Evolutionary conservation across 92 coral and sea anemone species (phyloP), one percentile per base, ranked within the genome.

Genomic region (Actinostola sp.): DNA sequence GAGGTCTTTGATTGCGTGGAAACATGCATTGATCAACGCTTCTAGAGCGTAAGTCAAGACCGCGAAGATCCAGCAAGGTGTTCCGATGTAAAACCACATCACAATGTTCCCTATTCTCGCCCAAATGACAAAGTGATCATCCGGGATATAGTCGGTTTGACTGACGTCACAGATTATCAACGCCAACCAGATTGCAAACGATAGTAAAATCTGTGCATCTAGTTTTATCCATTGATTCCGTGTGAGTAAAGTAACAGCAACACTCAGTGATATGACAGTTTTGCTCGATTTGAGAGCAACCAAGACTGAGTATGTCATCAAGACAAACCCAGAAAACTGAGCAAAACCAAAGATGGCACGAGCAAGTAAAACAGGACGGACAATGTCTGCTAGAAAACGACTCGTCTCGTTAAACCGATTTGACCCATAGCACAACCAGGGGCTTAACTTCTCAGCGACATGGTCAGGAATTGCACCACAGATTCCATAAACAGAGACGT

Each of bases 51-150:
- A 35, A 5, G 72, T 74, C 24, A 46, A 45, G 1, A 63, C 71
- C 16, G 80, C 80, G 61, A 74, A 74, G 24, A 62, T 33, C 80
- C 80, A 74, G 17, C 38, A 62, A 1, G 80, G 80, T 19, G 71
- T 28, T 20, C 71, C 71, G 9, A 74, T 25, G 72, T 74, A 74
- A 33, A 74, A 31, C 80, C 80, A 74, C 62, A 74, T 4, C 15
- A 53, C 21, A 9, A 32, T 3, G 62, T 46, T 63, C 20, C 36
- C 80, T 8, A 74, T 48, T 46, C 34, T 17, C 19, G 49, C 36
- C 71, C 71, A 63, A 19, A 41, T 48, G 20, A 74, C 80, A 10
- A 16, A 27, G 33, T 57, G 78, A 29, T 63, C 80, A 16, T 45
- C 11, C 4, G 61, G 61, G 7, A 61, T 43, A 56, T 62, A 44